Evolutionary conservation across 2,113 vertebrate genomes (phyloP).

Genomic region (Ariopsis seemanni): DNA sequence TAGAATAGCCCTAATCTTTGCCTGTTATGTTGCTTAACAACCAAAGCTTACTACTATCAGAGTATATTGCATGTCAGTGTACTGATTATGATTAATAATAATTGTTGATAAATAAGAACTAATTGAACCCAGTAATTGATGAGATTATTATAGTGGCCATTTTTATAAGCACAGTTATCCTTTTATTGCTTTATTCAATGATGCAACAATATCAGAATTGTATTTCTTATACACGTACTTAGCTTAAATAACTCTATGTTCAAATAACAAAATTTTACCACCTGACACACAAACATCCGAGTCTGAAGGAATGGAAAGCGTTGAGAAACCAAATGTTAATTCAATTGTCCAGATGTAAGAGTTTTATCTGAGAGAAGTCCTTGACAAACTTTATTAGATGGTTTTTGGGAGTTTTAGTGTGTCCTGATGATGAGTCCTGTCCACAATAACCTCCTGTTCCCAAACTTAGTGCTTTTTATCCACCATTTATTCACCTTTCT

Average conservation of each 20-base stretch:
- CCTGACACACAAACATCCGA: not conserved
- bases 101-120: no score
- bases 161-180: not conserved
- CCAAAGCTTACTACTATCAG: not conserved
- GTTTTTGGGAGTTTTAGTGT: not conserved
- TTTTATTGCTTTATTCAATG: not conserved
- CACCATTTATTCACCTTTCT: not conserved
- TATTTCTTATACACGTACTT: not conserved
- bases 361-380: not conserved
- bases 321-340: not conserved
- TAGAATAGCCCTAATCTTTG: not conserved
- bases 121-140: not conserved
- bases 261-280: not conserved
- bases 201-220: not conserved
- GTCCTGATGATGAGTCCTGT: not conserved
- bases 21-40: not conserved
- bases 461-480: not conserved
- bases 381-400: no score
- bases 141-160: not conserved
- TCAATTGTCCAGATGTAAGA: not conserved
- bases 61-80: not conserved
- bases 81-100: no score
- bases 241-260: not conserved
- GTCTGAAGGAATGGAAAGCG: not conserved
- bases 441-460: not conserved